phyloP scores from a whole-genome alignment of 1,140 invertebrate genomes.

The Anthonomus grandis region DNA sequence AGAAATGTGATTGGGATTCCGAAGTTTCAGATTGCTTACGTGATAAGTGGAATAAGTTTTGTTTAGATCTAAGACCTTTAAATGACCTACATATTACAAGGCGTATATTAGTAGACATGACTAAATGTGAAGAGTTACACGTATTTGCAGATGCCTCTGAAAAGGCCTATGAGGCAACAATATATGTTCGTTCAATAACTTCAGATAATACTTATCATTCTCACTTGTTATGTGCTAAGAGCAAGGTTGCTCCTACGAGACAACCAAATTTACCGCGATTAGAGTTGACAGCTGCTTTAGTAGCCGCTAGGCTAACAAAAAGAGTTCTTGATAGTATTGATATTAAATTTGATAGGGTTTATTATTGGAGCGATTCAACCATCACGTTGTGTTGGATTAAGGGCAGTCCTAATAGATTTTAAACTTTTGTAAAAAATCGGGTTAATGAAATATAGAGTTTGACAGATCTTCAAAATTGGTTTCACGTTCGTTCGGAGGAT shows the following conservation, averaged over 20 bases:
- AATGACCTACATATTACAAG: constrained; percentile 4
- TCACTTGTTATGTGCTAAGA: constrained; percentile 32
- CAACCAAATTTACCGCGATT: constrained; percentile 34
- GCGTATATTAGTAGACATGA: background rate
- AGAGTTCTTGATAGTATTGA: constrained; percentile 1
- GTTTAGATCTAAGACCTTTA: background rate
- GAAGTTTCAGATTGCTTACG: constrained; percentile 31
- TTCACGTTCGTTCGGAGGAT: constrained; percentile 7
- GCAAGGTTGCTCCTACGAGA: constrained; percentile 39
- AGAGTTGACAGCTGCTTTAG: constrained; percentile 36
- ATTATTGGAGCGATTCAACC: constrained; percentile 19
- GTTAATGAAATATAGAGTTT: constrained; percentile 4
- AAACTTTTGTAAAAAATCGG: constrained; percentile 14
- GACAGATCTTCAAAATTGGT: background rate
- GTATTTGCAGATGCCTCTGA: constrained; percentile 37
- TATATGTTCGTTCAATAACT: constrained; percentile 32
- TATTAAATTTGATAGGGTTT: constrained; percentile 2
- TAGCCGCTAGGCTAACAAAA: constrained; percentile 25
- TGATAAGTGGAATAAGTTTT: constrained; percentile 9
- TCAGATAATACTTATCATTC: background rate
- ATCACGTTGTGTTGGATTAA: constrained; percentile 20
- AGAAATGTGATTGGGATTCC: constrained; percentile 44
- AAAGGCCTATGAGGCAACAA: constrained; percentile 24
- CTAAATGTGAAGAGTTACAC: constrained; percentile 3
- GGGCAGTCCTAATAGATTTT: background rate